Base-by-base conservation (phyloP, 2,888 invertebrate genomes). In the Oxyteleia sp. region DNA sequence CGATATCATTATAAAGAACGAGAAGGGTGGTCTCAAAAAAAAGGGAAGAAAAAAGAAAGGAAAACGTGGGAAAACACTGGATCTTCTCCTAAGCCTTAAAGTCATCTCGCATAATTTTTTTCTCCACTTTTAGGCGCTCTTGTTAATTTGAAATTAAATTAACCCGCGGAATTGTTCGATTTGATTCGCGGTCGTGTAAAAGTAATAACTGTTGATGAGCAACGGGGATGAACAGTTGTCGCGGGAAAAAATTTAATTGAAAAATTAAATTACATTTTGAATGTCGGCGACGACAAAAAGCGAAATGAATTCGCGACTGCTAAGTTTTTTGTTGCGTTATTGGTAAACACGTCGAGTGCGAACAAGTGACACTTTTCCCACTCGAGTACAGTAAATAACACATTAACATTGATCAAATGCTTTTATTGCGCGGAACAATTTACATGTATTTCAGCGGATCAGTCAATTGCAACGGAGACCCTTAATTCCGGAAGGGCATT, bases 1-100 rank as follows among this genome's bases (percentile, higher is more conserved):
- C 66, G 61, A 82, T 78, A 66, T 82, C 78, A 82, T 82, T 78
- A 78, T 61, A 68, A 78, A 18, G 29, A 82, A 69, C 71, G 71
- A 76, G 64, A 66, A 59, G 41, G 35, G 20, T 51, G 49, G 38
- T 16, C 63, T 49, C 71, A 35, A 59, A 51, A 76, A 57, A 32
- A 41, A 47, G 16, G 20, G 43, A 76, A 57, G 20, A 41, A 47
- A 16, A 20, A 35, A 53, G 41, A 68, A 15, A 29, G 13, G 29
- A n/a, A n/a, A n/a, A n/a, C n/a, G n/a, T n/a, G 47, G 23, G 15
- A 49, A 55, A 59, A 55, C 66, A 76, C 66, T 66, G 26, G 16
- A 18, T 32, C 61, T 64, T 32, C 61, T 64, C 16, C 32, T 49
- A 51, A 53, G 59, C 57, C 32, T 13, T 13, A n/a, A 69, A 69